Evolutionary conservation across 2,797 vertebrate species (phyloP).

Genomic region (Valencia hispanica): DNA sequence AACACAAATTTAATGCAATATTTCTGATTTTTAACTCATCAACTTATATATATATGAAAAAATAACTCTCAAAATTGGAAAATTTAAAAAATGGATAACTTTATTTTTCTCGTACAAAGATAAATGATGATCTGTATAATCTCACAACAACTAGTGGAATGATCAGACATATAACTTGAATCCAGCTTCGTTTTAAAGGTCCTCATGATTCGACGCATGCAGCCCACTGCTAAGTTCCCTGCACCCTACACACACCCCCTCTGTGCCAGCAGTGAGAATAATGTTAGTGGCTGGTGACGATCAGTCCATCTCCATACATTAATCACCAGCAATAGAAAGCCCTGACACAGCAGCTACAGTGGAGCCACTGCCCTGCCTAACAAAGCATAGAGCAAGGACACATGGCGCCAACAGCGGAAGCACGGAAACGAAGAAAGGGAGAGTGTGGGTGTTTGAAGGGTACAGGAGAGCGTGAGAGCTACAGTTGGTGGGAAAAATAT

Average conservation of each 20-base stretch:
- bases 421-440: constrained; percentile 56
- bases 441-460: constrained; percentile 61
- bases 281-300: constrained; percentile 93
- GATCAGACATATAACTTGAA: neutral
- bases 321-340: constrained; percentile 97
- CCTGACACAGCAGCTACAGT: constrained; percentile 97
- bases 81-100: neutral
- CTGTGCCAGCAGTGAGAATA: constrained; percentile 88
- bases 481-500: constrained; percentile 58
- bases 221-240: constrained; percentile 35
- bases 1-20: neutral
- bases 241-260: constrained; percentile 53
- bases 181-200: neutral
- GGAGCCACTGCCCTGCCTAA: constrained; percentile 90
- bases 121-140: neutral
- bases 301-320: constrained; percentile 96
- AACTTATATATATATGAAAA: neutral
- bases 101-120: neutral
- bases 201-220: constrained; percentile 22
- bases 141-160: neutral
- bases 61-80: neutral
- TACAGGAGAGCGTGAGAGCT: constrained; percentile 77
- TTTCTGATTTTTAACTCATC: neutral
- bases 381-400: constrained; percentile 99
- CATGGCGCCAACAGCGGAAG: constrained; percentile 89